phyloP scores from a whole-genome alignment of 2,888 invertebrate genomes.

The Drosophila tripunctata region DNA sequence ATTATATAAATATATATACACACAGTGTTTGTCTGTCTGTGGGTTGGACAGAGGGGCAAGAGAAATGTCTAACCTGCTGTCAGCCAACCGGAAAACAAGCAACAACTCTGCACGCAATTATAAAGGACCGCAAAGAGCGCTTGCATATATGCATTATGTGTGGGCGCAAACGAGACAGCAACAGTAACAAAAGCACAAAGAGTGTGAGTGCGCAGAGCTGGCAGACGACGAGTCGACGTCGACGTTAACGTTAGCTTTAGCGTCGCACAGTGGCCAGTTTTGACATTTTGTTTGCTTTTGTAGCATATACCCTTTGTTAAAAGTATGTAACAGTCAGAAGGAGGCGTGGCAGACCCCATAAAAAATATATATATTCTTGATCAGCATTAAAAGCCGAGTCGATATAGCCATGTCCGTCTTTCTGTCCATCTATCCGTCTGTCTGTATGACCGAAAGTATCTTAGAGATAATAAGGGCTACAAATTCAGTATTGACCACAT shows the following conservation, averaged over 20 bases:
- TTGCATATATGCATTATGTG: slow-evolving; percentile 10
- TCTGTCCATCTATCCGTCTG: too few relatives aligned
- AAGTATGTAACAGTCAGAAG: too few relatives aligned
- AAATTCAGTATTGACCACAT: too few relatives aligned
- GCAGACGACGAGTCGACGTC: slow-evolving; percentile 28
- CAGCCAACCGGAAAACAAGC: slow-evolving; percentile 84
- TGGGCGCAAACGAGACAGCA: slow-evolving; percentile 47
- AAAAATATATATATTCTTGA: too few relatives aligned
- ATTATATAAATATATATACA: neutral
- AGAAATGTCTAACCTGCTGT: slow-evolving; percentile 22
- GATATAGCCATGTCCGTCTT: too few relatives aligned
- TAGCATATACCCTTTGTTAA: too few relatives aligned
- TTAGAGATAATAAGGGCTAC: too few relatives aligned
- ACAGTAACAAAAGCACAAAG: slow-evolving; percentile 35
- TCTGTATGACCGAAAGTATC: too few relatives aligned
- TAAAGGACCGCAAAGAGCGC: slow-evolving; percentile 48
- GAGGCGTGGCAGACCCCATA: too few relatives aligned
- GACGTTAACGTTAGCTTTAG: neutral
- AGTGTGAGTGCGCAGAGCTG: neutral
- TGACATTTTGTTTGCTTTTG: too few relatives aligned
- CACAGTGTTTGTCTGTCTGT: neutral
- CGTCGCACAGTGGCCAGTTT: slow-evolving; percentile 17
- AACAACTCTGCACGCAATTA: slow-evolving; percentile 74
- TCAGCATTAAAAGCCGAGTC: too few relatives aligned
- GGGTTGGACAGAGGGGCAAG: neutral